phyloP scores from a whole-genome alignment of 2,888 invertebrate species.

The Cacoxenus indagator region DNA sequence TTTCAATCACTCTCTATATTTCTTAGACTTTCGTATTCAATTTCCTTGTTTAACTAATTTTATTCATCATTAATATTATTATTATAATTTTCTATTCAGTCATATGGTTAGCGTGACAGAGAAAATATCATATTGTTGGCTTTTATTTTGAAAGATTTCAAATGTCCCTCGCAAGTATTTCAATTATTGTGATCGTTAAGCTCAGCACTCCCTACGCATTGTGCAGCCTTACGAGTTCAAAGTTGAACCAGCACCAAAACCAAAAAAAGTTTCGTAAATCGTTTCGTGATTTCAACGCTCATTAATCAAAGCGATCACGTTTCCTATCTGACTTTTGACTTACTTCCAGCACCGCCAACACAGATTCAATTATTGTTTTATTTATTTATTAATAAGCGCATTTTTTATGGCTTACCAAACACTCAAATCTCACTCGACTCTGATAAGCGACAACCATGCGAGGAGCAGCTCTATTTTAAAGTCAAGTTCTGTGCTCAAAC shows the following conservation, averaged over 20 bases:
- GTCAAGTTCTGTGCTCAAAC: background rate
- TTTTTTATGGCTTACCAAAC: conserved; percentile 37
- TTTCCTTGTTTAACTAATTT: no score
- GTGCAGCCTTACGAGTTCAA: conserved; percentile 35
- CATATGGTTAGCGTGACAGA: no score
- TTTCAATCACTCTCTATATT: no score
- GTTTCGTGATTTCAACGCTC: conserved; percentile 31
- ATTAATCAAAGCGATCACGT: conserved; percentile 61
- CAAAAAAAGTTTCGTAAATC: background rate
- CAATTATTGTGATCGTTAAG: no score
- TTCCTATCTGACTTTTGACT: conserved; percentile 25
- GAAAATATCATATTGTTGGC: no score
- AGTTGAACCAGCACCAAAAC: conserved; percentile 29
- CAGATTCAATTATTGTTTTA: conserved; percentile 13
- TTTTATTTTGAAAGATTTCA: no score
- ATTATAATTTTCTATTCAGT: no score
- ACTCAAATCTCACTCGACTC: background rate
- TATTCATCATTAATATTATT: no score
- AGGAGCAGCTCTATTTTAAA: background rate
- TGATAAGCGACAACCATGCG: background rate
- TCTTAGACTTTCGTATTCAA: no score
- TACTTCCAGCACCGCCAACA: conserved; percentile 33
- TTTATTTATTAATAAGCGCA: conserved; percentile 4
- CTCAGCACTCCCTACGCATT: no score
- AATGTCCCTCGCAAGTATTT: no score